Conservation (phyloP, 1,140 invertebrate species). For the Tetragnatha versicolor region DNA sequence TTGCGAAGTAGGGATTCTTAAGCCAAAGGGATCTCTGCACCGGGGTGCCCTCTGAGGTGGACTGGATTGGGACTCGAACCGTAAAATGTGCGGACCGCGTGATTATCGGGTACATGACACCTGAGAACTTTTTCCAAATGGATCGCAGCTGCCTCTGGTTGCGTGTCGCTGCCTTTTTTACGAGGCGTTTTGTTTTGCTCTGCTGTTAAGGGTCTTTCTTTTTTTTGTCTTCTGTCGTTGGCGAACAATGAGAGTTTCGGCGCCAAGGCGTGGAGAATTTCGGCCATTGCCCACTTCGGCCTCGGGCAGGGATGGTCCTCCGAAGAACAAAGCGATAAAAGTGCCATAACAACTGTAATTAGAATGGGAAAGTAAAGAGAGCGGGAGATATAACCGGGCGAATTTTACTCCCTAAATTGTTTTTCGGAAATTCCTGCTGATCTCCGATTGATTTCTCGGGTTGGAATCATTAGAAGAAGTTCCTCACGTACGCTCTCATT, state of each 20-base stretch:
- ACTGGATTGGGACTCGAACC: too few species aligned
- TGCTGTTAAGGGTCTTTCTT: not conserved
- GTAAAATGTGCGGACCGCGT: conserved; percentile 20
- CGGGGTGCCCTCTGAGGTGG: too few species aligned
- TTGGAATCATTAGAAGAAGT: too few species aligned
- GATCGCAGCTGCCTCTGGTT: conserved; percentile 35
- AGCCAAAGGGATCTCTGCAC: too few species aligned
- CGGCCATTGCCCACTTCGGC: conserved; percentile 50
- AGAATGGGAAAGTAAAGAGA: conserved; percentile 38
- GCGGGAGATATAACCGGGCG: conserved; percentile 5
- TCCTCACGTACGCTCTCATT: too few species aligned
- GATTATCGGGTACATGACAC: conserved; percentile 49
- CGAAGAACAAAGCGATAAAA: conserved; percentile 53
- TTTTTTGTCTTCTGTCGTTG: not conserved
- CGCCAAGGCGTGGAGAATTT: conserved; percentile 51
- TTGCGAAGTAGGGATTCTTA: too few species aligned
- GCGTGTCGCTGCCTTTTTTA: conserved; percentile 24
- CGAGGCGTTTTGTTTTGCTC: not conserved
- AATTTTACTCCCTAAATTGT: not conserved
- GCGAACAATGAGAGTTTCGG: conserved; percentile 43
- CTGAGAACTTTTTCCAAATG: conserved; percentile 38
- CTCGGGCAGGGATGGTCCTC: conserved; percentile 38
- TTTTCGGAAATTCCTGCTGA: not conserved
- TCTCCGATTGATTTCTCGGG: too few species aligned
- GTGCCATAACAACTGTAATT: conserved; percentile 53